A percentile compares a stretch with the other conserved stretches of the same genome.
phyloP scores from a whole-genome alignment of 2,797 vertebrate species.

The Melanogrammus aeglefinus region DNA sequence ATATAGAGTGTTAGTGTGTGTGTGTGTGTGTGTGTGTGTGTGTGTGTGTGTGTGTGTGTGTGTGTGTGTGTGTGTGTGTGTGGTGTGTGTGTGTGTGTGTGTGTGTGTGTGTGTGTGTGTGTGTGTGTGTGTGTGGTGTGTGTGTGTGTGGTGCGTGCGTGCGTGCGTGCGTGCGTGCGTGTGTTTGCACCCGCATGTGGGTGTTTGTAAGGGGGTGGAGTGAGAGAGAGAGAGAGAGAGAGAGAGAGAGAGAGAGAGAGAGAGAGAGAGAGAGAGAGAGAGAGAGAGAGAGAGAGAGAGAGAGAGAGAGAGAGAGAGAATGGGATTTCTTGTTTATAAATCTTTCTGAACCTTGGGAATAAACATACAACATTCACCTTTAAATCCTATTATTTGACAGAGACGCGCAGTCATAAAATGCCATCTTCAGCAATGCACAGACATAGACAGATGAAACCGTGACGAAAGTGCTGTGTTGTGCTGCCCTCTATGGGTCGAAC shows the following conservation, averaged over 20 bases:
- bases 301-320: conserved; percentile 4
- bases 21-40: neutral
- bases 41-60: neutral
- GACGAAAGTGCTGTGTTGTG: conserved; percentile 23
- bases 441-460: neutral
- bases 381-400: neutral
- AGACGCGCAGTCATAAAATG: neutral
- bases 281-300: neutral
- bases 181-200: neutral
- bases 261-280: neutral
- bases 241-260: neutral
- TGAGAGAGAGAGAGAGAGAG: neutral
- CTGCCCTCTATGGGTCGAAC: conserved; percentile 46
- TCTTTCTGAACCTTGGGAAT: neutral
- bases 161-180: too few relatives aligned
- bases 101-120: neutral
- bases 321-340: neutral
- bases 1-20: neutral
- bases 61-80: neutral
- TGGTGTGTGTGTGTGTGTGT: neutral
- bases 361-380: neutral
- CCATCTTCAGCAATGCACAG: neutral
- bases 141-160: neutral
- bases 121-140: neutral
- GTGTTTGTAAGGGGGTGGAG: neutral